phyloP scores from a whole-genome alignment of 2,113 vertebrate species.

The Perognathus longimembris region DNA sequence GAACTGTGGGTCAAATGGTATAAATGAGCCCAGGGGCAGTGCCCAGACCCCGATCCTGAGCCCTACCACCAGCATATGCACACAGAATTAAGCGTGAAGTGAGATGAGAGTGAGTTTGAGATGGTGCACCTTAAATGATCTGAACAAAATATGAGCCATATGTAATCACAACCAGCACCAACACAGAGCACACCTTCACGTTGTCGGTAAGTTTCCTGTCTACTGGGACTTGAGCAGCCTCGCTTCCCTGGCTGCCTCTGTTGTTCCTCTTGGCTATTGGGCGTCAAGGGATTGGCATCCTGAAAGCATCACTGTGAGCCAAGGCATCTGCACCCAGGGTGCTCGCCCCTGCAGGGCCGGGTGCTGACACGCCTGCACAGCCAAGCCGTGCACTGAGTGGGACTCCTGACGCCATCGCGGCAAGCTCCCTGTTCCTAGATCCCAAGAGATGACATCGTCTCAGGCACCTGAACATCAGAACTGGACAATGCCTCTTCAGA shows the following conservation, averaged over 20 bases:
- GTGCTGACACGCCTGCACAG: too few species aligned
- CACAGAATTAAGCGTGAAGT: too few species aligned
- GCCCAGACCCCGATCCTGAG: too few species aligned
- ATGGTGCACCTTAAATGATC: neutral
- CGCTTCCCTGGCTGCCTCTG: too few species aligned
- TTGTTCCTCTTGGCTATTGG: neutral
- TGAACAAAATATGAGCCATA: accelerated
- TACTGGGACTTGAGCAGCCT: neutral
- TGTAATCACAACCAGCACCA: neutral
- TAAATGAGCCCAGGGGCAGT: too few species aligned
- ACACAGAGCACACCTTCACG: neutral
- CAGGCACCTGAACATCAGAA: neutral
- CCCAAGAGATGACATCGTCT: neutral
- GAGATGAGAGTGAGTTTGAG: neutral
- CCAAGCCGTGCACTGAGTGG: too few species aligned
- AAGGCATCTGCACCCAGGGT: neutral
- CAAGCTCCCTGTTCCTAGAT: neutral
- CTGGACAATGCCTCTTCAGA: neutral
- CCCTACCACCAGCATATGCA: too few species aligned
- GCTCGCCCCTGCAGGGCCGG: too few species aligned
- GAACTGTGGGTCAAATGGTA: too few species aligned
- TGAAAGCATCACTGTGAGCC: neutral
- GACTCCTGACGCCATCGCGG: too few species aligned
- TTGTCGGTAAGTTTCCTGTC: too few species aligned
- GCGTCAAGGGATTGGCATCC: neutral